Base-by-base conservation (phyloP, 2,797 vertebrate genomes). In the Pachyuromys duprasi region DNA sequence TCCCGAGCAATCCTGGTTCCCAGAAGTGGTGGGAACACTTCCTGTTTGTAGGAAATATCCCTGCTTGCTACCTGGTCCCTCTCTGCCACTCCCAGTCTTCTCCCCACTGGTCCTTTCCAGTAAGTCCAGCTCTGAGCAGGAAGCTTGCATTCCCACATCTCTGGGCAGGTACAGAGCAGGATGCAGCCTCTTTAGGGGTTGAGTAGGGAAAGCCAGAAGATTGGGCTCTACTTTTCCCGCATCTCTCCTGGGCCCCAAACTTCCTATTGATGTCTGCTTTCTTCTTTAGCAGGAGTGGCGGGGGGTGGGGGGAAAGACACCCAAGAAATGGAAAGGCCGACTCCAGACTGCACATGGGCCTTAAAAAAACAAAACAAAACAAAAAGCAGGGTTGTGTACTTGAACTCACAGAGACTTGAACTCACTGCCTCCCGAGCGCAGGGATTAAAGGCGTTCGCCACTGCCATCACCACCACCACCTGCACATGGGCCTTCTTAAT, bases 21-120 rank as follows among this genome's bases (percentile, higher is more conserved):
- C 96, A 98, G 97, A 97, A 97, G 63, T 12, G 63, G 76, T 8
- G 1, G 62, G 53, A 0, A 79, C 33, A 88, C 18, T 79, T 89
- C 89, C 69, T 39, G 70, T 63, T 31, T 18, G 45, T 92, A 70
- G 96, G 97, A 96, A 97, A 89, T 33, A 3, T 22, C 62, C 45
- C 55, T 81, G 0, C 49, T 22, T 8, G 26, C 92, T 74, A 79
- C 79, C 70, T 87, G 74, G 33, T 55, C 69, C 22, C n/a, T 75
- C 3, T 42, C 3, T 3, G 49, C 74, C 86, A 49, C 65, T 94
- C 60, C 78, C n/a, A 3, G 36, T 67, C 11, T 75, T 36, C 91
- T 83, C 28, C 82, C 42, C 94, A 63, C 28, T 65, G 33, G 55
- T 24, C 81, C 62, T 89, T 96, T 94, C 95, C 88, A 1, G 84